phyloP scores from a whole-genome alignment of 1,140 invertebrate genomes.

The Harpegnathos saltator region DNA sequence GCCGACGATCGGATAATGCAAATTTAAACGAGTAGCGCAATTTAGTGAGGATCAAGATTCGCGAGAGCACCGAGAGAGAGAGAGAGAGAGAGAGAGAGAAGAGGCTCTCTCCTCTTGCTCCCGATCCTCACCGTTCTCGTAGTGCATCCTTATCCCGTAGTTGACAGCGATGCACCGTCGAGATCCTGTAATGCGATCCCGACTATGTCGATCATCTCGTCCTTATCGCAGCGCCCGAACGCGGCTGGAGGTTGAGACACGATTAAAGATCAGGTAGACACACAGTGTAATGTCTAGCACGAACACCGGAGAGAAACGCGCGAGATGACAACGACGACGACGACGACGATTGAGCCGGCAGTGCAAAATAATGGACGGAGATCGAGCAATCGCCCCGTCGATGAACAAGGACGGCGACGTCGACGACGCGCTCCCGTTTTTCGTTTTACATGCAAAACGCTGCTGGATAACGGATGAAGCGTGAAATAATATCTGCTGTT shows the following conservation, averaged over 20 bases:
- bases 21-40: slow-evolving; percentile 56
- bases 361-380: slow-evolving; percentile 48
- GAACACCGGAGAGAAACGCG: background rate
- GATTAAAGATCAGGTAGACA: background rate
- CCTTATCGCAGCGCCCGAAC: background rate
- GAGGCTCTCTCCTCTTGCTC: background rate
- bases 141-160: slow-evolving; percentile 10
- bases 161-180: slow-evolving; percentile 17
- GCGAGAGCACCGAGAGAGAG: slow-evolving; percentile 1
- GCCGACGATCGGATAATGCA: slow-evolving; percentile 57
- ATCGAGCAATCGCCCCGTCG: slow-evolving; percentile 10
- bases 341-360: background rate
- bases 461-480: slow-evolving; percentile 38
- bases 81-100: too few relatives aligned
- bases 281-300: slow-evolving; percentile 11
- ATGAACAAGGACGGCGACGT: slow-evolving; percentile 10
- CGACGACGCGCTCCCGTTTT: slow-evolving; percentile 24
- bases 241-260: background rate
- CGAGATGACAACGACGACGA: background rate
- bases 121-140: background rate
- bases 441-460: slow-evolving; percentile 58
- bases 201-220: slow-evolving; percentile 15
- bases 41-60: slow-evolving; percentile 26
- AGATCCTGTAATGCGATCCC: slow-evolving; percentile 18
- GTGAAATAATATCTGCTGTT: slow-evolving; percentile 60